phyloP scores from a whole-genome alignment of 2,113 vertebrate species.

The Speoplatyrhinus poulsoni region DNA sequence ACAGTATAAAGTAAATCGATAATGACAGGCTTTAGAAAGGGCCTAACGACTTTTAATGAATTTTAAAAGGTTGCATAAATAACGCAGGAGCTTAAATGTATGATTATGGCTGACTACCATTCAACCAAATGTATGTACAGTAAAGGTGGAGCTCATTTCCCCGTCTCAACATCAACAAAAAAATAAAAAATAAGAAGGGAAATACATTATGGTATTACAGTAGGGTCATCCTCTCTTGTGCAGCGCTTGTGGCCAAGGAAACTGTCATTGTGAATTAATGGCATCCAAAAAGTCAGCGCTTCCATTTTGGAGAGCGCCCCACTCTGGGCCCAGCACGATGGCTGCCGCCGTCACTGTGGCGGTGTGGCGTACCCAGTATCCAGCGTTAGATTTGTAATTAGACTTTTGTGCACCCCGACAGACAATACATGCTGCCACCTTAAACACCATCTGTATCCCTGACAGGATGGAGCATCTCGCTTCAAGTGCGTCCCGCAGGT shows the following conservation, averaged over 20 bases:
- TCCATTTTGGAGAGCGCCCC: constrained; percentile 29
- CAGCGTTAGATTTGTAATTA: neutral
- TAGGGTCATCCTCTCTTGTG: constrained; percentile 47
- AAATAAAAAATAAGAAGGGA: constrained; percentile 25
- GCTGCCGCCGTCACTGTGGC: constrained; percentile 41
- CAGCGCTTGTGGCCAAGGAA: constrained; percentile 36
- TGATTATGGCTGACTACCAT: constrained; percentile 67
- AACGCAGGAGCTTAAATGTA: constrained; percentile 69
- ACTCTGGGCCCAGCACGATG: constrained; percentile 24
- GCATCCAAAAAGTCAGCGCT: constrained; percentile 28
- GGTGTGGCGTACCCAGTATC: neutral
- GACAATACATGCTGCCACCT: neutral
- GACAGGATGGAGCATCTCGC: neutral
- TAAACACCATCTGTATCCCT: neutral
- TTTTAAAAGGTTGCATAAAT: constrained; percentile 77
- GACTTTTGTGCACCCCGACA: neutral
- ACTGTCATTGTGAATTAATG: constrained; percentile 62
- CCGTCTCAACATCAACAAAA: neutral
- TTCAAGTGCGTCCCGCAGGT: constrained; percentile 2
- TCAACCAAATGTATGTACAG: constrained; percentile 65
- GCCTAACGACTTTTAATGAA: constrained; percentile 73
- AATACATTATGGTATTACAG: constrained; percentile 3
- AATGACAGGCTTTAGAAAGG: constrained; percentile 73
- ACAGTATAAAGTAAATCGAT: constrained; percentile 75
- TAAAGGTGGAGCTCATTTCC: constrained; percentile 19